Conservation (phyloP, 2,888 invertebrate species). For the Catocala sponsa region DNA sequence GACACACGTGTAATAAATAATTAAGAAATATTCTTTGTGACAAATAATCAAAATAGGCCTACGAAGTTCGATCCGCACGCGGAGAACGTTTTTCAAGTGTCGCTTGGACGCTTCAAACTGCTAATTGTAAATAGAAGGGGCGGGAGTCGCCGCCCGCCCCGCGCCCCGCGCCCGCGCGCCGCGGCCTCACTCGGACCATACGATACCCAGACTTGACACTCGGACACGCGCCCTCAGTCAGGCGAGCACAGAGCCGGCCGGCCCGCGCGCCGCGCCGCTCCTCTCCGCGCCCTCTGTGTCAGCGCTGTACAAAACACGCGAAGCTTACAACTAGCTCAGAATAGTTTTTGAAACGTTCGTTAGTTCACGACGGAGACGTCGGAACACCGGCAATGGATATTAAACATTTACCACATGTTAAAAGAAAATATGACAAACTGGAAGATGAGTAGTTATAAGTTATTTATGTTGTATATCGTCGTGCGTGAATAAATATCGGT, state of each 20-base stretch:
- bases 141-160: conserved; percentile 26
- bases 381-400: conserved; percentile 35
- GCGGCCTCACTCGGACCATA: conserved; percentile 22
- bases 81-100: conserved; percentile 54
- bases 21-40: conserved; percentile 59
- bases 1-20: conserved; percentile 71
- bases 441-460: conserved; percentile 64
- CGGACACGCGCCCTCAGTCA: conserved; percentile 22
- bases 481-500: conserved; percentile 53
- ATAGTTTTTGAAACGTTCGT: conserved; percentile 25
- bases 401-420: conserved; percentile 41
- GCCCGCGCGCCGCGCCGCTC: conserved; percentile 12
- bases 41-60: conserved; percentile 70
- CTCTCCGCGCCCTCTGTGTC: conserved; percentile 9
- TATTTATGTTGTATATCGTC: conserved; percentile 68
- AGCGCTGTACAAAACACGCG: conserved; percentile 12
- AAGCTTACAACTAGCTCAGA: conserved; percentile 24
- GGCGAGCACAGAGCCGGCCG: conserved; percentile 15
- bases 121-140: conserved; percentile 55
- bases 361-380: conserved; percentile 42
- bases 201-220: conserved; percentile 28
- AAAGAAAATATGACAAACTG: conserved; percentile 33
- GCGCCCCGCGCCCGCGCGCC: conserved; percentile 25
- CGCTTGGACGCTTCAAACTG: conserved; percentile 58
- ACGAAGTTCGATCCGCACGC: conserved; percentile 57